phyloP scores from a whole-genome alignment of 2,888 invertebrate genomes.

The Micropterix aruncella region DNA sequence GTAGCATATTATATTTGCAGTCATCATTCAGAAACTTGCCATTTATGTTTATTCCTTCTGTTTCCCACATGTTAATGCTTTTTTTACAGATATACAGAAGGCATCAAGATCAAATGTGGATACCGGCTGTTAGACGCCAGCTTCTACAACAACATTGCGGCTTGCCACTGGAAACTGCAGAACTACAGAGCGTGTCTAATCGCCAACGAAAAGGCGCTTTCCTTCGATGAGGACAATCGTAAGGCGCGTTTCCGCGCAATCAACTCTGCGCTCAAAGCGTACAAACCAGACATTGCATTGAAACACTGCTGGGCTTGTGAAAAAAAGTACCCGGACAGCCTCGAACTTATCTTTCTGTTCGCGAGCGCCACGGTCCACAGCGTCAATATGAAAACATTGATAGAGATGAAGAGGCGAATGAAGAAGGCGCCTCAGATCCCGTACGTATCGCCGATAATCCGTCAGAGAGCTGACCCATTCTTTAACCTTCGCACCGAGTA shows the following conservation, averaged over 20 bases:
- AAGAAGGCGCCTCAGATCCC: conserved; percentile 28
- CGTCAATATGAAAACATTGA: conserved; percentile 41
- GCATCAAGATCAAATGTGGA: conserved; percentile 64
- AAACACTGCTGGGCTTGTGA: conserved; percentile 57
- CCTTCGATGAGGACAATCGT: conserved; percentile 57
- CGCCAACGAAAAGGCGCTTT: conserved; percentile 69
- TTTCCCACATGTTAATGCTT: too few relatives aligned
- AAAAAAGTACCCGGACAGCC: too few relatives aligned
- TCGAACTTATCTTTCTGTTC: too few relatives aligned
- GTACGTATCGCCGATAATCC: too few relatives aligned
- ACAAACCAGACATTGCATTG: conserved; percentile 55
- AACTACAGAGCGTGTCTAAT: conserved; percentile 66
- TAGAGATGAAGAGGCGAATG: too few relatives aligned
- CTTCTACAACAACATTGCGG: conserved; percentile 85
- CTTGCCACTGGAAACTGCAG: conserved; percentile 73
- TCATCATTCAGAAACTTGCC: too few relatives aligned
- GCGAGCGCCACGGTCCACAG: conserved; percentile 34
- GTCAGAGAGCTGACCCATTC: too few relatives aligned
- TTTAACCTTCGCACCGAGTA: too few relatives aligned
- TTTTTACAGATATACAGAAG: conserved; percentile 90
- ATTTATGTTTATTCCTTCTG: too few relatives aligned
- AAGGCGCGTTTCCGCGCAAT: conserved; percentile 69
- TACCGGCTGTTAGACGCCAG: conserved; percentile 58
- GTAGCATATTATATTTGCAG: too few relatives aligned
- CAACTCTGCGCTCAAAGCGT: conserved; percentile 51